Conservation (phyloP, 2,888 invertebrate species). For the Biston betularia region DNA sequence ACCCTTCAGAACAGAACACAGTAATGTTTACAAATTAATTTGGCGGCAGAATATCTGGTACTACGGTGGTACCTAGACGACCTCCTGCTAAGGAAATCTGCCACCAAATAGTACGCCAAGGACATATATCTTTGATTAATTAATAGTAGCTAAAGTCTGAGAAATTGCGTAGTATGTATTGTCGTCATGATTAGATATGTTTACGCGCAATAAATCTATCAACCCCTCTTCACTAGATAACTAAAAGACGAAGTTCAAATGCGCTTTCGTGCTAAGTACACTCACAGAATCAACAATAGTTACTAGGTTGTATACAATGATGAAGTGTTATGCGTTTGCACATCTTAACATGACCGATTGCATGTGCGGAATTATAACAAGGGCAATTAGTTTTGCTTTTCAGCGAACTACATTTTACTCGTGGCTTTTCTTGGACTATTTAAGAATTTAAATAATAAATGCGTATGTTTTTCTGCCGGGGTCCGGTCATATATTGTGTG, state of each 20-base stretch:
- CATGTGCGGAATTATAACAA: constrained; percentile 26
- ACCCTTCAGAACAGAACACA: too few species aligned
- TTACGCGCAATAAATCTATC: constrained; percentile 24
- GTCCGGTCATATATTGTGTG: too few species aligned
- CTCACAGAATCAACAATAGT: constrained; percentile 2
- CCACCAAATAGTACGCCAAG: too few species aligned
- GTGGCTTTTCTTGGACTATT: not conserved
- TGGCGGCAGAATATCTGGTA: too few species aligned
- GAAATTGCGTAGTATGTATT: too few species aligned
- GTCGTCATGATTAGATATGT: constrained; percentile 1
- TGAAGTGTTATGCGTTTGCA: constrained; percentile 30
- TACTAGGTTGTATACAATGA: constrained; percentile 13
- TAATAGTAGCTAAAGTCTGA: too few species aligned
- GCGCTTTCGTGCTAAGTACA: constrained; percentile 12
- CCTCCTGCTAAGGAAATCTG: too few species aligned
- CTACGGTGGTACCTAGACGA: too few species aligned
- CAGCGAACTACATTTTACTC: not conserved
- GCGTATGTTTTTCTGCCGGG: too few species aligned
- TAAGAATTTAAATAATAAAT: too few species aligned
- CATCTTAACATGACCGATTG: constrained; percentile 33
- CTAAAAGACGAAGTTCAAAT: constrained; percentile 18
- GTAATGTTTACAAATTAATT: too few species aligned
- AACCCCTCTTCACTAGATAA: constrained; percentile 14
- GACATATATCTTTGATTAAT: too few species aligned
- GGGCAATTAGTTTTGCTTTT: constrained; percentile 23